These are phyloP conservation scores for Pammene aurita DNA, from an alignment of 2,888 invertebrate genomes.

Conservation along the genomic window DNA sequence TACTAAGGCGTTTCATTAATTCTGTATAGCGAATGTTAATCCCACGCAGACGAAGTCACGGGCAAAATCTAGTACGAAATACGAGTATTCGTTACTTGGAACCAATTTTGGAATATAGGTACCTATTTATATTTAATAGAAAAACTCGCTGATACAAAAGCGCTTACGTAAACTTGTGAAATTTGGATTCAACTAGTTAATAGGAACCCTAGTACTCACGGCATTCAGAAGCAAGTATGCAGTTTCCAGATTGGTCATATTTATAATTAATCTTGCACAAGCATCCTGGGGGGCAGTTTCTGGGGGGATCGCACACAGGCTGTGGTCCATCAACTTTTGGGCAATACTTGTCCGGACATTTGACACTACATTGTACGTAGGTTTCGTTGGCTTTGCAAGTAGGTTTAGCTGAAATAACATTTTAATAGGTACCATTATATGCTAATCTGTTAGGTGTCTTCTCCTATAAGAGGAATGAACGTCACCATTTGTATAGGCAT, in stretches of 20 bases:
- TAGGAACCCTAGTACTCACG: slow-evolving; percentile 32
- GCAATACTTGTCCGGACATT: slow-evolving; percentile 38
- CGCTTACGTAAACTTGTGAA: background rate
- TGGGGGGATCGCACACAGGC: slow-evolving; percentile 40
- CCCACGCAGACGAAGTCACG: too few species aligned
- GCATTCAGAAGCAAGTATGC: slow-evolving; percentile 42
- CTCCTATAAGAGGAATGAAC: background rate
- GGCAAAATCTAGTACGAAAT: too few species aligned
- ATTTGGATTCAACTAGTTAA: background rate
- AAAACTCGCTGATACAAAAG: too few species aligned
- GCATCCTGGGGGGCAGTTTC: slow-evolving; percentile 37
- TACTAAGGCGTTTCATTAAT: too few species aligned
- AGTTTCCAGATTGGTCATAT: slow-evolving; percentile 34
- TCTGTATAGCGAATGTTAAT: too few species aligned
- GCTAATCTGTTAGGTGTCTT: background rate
- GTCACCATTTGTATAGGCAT: too few species aligned
- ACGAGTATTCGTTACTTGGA: too few species aligned
- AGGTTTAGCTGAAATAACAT: slow-evolving; percentile 30
- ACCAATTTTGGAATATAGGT: too few species aligned
- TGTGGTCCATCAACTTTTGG: slow-evolving; percentile 37
- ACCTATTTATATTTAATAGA: too few species aligned
- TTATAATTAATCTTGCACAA: slow-evolving; percentile 41
- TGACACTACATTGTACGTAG: slow-evolving; percentile 35
- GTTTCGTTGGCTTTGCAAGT: slow-evolving; percentile 40
- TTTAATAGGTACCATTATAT: background rate